Percentiles rank a stretch among this genome's conserved stretches.
Conservation (phyloP, 92 coral and sea anemone species). For the Zoanthus sociatus region DNA sequence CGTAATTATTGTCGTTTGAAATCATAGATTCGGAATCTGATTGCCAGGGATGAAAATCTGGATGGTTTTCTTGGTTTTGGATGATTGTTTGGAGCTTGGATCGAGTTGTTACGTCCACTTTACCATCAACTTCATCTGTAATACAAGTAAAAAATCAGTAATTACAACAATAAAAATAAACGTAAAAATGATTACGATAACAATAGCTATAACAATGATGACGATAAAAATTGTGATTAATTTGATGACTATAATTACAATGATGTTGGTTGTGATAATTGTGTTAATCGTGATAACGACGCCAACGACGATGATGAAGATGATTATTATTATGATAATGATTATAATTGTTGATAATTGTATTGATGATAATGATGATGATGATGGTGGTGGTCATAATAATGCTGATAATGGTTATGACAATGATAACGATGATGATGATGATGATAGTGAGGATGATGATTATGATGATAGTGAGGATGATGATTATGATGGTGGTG, state of each 20-base stretch:
- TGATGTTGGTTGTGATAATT: background rate
- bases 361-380: background rate
- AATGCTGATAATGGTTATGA: background rate
- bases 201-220: background rate
- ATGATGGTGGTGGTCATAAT: background rate
- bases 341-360: background rate
- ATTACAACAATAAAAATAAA: background rate
- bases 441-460: background rate
- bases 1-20: conserved; percentile 34
- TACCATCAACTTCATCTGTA: conserved; percentile 48
- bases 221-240: background rate
- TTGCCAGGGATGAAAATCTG: conserved; percentile 78
- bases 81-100: conserved; percentile 75
- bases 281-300: no score
- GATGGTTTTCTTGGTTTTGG: conserved; percentile 80
- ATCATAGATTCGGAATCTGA: conserved; percentile 77
- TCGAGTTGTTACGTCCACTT: conserved; percentile 75
- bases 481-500: background rate
- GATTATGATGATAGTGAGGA: background rate
- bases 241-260: background rate
- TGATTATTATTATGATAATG: background rate
- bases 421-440: no score
- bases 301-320: no score
- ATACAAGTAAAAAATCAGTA: conserved; percentile 28
- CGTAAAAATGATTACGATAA: background rate